These are phyloP conservation scores for Mesodorylaimus sp. DNA, from an alignment of 2,888 invertebrate genomes.

Conservation along the genomic window DNA sequence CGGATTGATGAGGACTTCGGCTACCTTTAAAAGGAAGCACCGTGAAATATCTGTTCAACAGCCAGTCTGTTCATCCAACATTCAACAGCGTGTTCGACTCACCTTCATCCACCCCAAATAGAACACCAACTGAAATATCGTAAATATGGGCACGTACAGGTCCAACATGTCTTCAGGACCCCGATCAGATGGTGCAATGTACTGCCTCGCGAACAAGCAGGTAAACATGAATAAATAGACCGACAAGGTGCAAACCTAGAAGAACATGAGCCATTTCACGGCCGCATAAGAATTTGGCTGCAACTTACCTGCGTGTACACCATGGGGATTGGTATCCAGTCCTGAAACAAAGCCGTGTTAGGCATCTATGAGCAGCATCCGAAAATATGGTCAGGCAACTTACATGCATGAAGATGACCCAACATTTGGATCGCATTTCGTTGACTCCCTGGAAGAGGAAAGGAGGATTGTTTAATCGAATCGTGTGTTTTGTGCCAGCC, in stretches of 20 bases:
- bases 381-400: too few relatives aligned
- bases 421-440: neutral
- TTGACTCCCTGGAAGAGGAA: neutral
- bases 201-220: neutral
- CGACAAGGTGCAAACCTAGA: neutral
- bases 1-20: neutral
- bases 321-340: conserved; percentile 4
- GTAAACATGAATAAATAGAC: conserved; percentile 3
- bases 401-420: neutral
- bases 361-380: too few relatives aligned
- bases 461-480: too few relatives aligned
- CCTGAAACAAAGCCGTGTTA: too few relatives aligned
- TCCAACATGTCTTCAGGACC: too few relatives aligned
- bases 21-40: neutral
- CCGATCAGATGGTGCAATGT: too few relatives aligned
- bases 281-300: neutral
- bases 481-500: too few relatives aligned
- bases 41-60: too few relatives aligned
- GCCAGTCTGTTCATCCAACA: neutral
- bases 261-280: neutral
- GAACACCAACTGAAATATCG: neutral
- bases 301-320: conserved; percentile 4
- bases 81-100: neutral
- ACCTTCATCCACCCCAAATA: conserved; percentile 3
- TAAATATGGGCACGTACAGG: neutral